phyloP scores from a whole-genome alignment of 2,797 vertebrate species.

The Podarcis lilfordi region DNA sequence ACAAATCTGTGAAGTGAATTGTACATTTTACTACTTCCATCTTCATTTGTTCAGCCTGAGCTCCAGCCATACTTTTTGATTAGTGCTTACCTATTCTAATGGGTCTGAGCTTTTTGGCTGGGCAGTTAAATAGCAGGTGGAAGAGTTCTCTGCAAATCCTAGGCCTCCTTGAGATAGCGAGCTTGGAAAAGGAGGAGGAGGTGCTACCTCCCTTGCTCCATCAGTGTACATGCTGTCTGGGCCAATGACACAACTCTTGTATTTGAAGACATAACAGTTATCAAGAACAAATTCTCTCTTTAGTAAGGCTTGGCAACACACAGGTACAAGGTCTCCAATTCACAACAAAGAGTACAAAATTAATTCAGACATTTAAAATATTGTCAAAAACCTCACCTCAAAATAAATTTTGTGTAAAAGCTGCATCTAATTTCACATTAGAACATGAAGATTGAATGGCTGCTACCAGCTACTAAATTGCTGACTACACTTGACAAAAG shows the following conservation, averaged over 20 bases:
- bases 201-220: background rate
- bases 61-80: background rate
- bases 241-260: constrained; percentile 50
- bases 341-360: constrained; percentile 68
- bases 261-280: constrained; percentile 54
- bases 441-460: constrained; percentile 59
- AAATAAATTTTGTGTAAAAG: constrained; percentile 73
- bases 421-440: constrained; percentile 56
- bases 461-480: constrained; percentile 2
- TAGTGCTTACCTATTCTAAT: background rate
- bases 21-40: background rate
- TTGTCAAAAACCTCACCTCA: constrained; percentile 70
- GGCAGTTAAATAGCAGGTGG: background rate
- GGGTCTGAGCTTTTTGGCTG: background rate
- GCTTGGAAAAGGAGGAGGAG: background rate
- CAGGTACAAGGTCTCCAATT: constrained; percentile 1
- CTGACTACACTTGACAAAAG: background rate
- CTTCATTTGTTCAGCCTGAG: background rate
- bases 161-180: accelerated
- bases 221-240: constrained; percentile 43
- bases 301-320: constrained; percentile 70
- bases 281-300: constrained; percentile 62
- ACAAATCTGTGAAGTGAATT: background rate
- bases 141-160: constrained; percentile 30
- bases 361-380: constrained; percentile 73